Base-by-base conservation (phyloP, 1,140 invertebrate genomes). In the Dendroctonus ponderosae region DNA sequence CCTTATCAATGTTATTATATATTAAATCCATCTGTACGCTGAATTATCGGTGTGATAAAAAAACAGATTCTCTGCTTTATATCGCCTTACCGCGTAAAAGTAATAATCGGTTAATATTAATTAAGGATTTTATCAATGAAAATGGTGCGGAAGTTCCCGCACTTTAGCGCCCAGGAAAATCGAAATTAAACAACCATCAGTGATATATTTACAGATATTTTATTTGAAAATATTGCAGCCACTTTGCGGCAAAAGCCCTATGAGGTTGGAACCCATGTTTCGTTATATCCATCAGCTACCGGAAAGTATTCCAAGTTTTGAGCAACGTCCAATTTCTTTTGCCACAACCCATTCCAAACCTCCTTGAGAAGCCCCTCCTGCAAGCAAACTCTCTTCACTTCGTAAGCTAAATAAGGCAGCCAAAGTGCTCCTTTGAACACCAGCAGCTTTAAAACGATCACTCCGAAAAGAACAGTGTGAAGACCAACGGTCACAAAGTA, bases 401-500 rank as follows among this genome's bases (percentile, higher is more conserved):
- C 37, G 44, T 67, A 67, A 8, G 58, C 56, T 9, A 67, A 44
- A 42, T 64, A 64, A 38, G 54, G 66, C 14, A 70, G 38, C 61
- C 56, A 70, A n/a, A 70, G n/a, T 3, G 62, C 56, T 14, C 52
- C 69, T 53, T 64, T 59, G 26, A 70, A 56, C 15, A 70, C 15
- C 7, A 68, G 40, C n/a, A 62, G 26, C 50, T 70, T 70, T 40
- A 70, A 7, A 7, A 68, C 57, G 7, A 65, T 26, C 6, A 60
- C 54, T 5, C 66, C 69, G 62, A 70, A 70, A 37, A 70, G 61
- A 15, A 70, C 49, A 2, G 62, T 62, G 12, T 67, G 65, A 8
- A 70, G 26, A 46, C 38, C 65, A 7, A 67, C 52, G 52, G 56
- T 65, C n/a, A 70, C n/a, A 11, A 70, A n/a, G 51, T 68, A 70